These are phyloP conservation scores for Monopterus albus DNA, from an alignment of 2,113 vertebrate genomes.

Conservation along the genomic window DNA sequence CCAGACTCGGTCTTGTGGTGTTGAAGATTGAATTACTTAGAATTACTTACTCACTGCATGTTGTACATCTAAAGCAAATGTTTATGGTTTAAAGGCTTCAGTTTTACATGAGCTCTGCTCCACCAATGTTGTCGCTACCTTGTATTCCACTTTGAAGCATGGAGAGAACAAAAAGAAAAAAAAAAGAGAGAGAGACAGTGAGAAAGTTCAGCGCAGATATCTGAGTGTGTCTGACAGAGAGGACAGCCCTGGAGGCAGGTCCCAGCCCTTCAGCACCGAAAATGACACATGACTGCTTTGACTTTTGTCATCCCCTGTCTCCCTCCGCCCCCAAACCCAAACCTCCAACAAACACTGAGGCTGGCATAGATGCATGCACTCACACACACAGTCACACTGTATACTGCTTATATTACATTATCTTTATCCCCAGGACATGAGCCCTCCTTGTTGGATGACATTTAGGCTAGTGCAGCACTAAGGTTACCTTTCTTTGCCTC, in stretches of 20 bases:
- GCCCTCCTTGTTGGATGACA: slow-evolving; percentile 83
- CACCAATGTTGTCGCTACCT: slow-evolving; percentile 14
- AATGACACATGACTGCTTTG: slow-evolving; percentile 85
- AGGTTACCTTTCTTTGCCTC: slow-evolving; percentile 83
- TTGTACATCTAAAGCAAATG: slow-evolving; percentile 33
- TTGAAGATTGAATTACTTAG: slow-evolving; percentile 30
- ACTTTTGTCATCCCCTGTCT: slow-evolving; percentile 82
- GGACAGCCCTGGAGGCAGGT: slow-evolving; percentile 79
- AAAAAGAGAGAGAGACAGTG: slow-evolving; percentile 66
- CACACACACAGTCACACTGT: slow-evolving; percentile 74
- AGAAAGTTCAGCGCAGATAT: slow-evolving; percentile 76
- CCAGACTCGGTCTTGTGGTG: slow-evolving; percentile 20
- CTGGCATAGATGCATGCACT: slow-evolving; percentile 48
- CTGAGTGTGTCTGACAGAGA: slow-evolving; percentile 82
- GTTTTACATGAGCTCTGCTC: slow-evolving; percentile 5
- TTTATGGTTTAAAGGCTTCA: slow-evolving; percentile 1
- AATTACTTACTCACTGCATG: slow-evolving; percentile 23
- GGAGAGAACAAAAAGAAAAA: slow-evolving; percentile 59
- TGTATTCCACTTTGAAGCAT: slow-evolving; percentile 11
- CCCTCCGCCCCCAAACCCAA: slow-evolving; percentile 72
- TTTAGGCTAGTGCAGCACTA: slow-evolving; percentile 83
- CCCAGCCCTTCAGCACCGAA: slow-evolving; percentile 80
- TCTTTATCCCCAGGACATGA: slow-evolving; percentile 78
- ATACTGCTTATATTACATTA: slow-evolving; percentile 85
- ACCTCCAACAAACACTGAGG: slow-evolving; percentile 77